A percentile compares a stretch with the other conserved stretches of the same genome.
These are phyloP conservation scores for Platalea minor DNA, from an alignment of 2,797 vertebrate species.

Conservation along the genomic window DNA sequence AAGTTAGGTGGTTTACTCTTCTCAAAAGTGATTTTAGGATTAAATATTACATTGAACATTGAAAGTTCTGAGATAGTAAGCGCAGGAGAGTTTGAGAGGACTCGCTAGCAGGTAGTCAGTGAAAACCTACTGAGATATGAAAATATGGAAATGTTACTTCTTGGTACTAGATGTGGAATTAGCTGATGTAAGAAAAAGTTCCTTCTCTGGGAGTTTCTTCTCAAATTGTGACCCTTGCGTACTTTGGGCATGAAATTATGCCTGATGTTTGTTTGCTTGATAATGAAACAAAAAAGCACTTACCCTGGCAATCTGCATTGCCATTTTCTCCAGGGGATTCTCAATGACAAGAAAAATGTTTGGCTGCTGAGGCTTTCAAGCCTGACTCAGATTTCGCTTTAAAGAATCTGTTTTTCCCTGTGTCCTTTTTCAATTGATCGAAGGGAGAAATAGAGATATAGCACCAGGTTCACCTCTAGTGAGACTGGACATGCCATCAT, in stretches of 20 bases:
- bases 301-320: background rate
- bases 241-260: background rate
- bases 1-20: background rate
- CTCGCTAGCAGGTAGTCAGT: background rate
- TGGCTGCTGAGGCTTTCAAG: background rate
- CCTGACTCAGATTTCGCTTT: background rate
- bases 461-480: background rate
- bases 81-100: background rate
- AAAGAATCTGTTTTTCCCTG: background rate
- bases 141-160: background rate
- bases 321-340: background rate
- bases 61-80: background rate
- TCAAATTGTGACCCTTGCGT: background rate
- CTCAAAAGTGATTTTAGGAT: background rate
- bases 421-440: background rate
- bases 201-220: background rate
- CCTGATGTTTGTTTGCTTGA: background rate
- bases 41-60: background rate
- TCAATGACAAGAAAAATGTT: background rate
- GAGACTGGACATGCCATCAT: background rate
- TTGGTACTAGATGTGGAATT: background rate
- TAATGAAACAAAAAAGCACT: background rate
- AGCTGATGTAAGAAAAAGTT: background rate
- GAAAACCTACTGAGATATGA: background rate
- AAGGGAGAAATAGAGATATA: background rate